These are phyloP conservation scores for Pentamera pediparva DNA, from an alignment of 53 echinoderm and acorn worm genomes.

Conservation along the genomic window DNA sequence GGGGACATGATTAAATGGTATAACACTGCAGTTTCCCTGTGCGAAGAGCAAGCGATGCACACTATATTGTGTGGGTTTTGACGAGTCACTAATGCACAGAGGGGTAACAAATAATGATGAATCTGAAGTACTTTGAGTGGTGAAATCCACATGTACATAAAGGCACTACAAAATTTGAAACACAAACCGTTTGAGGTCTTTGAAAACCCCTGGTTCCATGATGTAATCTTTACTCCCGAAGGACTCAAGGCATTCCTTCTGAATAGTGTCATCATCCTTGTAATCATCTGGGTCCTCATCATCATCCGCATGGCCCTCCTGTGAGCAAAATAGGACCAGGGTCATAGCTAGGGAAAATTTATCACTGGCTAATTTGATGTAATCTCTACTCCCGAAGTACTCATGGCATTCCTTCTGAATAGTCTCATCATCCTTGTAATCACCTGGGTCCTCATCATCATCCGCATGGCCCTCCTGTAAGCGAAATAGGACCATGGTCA, in stretches of 20 bases:
- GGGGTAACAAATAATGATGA: too few species aligned
- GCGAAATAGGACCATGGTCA: not conserved
- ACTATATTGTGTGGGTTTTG: too few species aligned
- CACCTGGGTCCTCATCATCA: constrained; percentile 62
- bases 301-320: constrained; percentile 48
- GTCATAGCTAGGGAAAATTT: too few species aligned
- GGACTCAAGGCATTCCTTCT: constrained; percentile 74
- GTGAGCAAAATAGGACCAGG: not conserved
- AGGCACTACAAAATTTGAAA: not conserved
- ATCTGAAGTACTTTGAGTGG: too few species aligned
- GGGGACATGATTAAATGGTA: too few species aligned
- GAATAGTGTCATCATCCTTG: constrained; percentile 84
- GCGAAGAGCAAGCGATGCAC: too few species aligned
- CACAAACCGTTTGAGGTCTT: constrained; percentile 71
- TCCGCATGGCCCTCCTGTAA: constrained; percentile 43
- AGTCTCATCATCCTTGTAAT: constrained; percentile 76
- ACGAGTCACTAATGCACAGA: too few species aligned
- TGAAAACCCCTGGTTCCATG: constrained; percentile 96
- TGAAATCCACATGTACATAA: too few species aligned
- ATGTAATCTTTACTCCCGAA: constrained; percentile 93
- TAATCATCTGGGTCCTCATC: constrained; percentile 64
- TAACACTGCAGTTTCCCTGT: too few species aligned
- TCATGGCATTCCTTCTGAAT: constrained; percentile 83
- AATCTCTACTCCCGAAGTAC: constrained; percentile 80
- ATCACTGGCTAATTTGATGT: too few species aligned